Percentiles rank a stretch among this genome's conserved stretches.
These are phyloP conservation scores for Anastatus disparis DNA, from an alignment of 1,140 invertebrate species.

Conservation along the genomic window DNA sequence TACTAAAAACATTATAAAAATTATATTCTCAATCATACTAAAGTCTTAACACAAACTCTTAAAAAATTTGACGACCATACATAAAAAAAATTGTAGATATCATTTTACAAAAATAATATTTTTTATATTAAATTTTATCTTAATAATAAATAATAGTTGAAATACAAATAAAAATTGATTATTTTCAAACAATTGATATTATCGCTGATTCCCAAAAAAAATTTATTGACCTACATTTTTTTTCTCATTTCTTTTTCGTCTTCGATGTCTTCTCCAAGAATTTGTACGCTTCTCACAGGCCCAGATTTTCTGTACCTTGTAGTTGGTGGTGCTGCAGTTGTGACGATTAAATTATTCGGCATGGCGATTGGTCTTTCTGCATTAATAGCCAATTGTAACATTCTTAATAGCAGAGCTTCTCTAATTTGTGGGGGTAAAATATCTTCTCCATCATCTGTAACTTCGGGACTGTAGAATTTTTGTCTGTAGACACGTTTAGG, in stretches of 20 bases:
- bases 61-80: neutral
- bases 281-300: slow-evolving; percentile 61
- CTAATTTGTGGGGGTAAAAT: slow-evolving; percentile 74
- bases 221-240: slow-evolving; percentile 52
- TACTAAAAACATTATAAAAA: neutral
- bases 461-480: slow-evolving; percentile 59
- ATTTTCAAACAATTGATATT: neutral
- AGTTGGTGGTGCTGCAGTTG: slow-evolving; percentile 29
- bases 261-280: slow-evolving; percentile 55
- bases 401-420: slow-evolving; percentile 75
- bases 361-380: slow-evolving; percentile 68
- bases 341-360: slow-evolving; percentile 47
- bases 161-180: neutral
- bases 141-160: slow-evolving; percentile 32
- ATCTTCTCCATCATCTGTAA: slow-evolving; percentile 63
- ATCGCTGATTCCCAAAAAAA: neutral
- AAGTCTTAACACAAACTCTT: neutral
- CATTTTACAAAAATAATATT: slow-evolving; percentile 7
- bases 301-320: slow-evolving; percentile 59
- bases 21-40: neutral
- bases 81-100: neutral
- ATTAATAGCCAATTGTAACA: slow-evolving; percentile 77
- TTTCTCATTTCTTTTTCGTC: slow-evolving; percentile 56
- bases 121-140: slow-evolving; percentile 1
- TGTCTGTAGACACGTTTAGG: slow-evolving; percentile 61